Base-by-base conservation (phyloP, 1,140 invertebrate species). In the Orussus abietinus region DNA sequence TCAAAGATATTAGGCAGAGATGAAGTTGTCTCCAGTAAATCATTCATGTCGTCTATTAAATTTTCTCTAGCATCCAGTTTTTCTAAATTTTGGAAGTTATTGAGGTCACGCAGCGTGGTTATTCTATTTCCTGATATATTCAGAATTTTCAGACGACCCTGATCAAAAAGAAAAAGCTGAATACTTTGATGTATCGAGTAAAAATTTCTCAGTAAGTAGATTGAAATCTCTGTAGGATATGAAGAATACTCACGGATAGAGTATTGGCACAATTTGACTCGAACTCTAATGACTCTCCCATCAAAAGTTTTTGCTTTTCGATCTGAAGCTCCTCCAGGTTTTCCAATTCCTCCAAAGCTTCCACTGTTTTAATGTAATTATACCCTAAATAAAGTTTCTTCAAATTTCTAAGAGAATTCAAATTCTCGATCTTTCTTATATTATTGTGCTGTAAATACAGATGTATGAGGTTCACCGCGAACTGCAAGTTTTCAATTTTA, bases 371-470 rank as follows among this genome's bases (percentile, higher is more conserved):
- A 25, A 87, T 85, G 32, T 66, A 64, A 62, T 87, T 87, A 47
- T 80, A 73, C 1, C 82, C 78, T 28, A 86, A 60, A 64, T 81
- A 85, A 11, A 85, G 53, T 59, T 82, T 82, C 45, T 75, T 77
- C 6, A 86, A 59, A 39, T 80, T 80, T 12, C 57, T 59, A 15
- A 85, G 60, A 39, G 52, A 61, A 3, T 76, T 57, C 9, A 86
- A 60, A 49, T 82, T 81, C 62, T 82, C 78, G 17, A 85, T 80
- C 64, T 79, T 78, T 6, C 48, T 62, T 36, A 85, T 79, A 54
- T 74, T 66, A 51, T 86, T 85, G 53, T 81, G 80, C 74, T 86
- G 83, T 3, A 85, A 53, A 62, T 85, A 84, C 14, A 86, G 66
- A 52, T 80, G 77, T 2, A 78, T 80, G 20, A 85, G 56, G 52